Evolutionary conservation across 2,797 vertebrate genomes (phyloP), one percentile per base, ranked within the genome.

Genomic region (Karalla daura): DNA sequence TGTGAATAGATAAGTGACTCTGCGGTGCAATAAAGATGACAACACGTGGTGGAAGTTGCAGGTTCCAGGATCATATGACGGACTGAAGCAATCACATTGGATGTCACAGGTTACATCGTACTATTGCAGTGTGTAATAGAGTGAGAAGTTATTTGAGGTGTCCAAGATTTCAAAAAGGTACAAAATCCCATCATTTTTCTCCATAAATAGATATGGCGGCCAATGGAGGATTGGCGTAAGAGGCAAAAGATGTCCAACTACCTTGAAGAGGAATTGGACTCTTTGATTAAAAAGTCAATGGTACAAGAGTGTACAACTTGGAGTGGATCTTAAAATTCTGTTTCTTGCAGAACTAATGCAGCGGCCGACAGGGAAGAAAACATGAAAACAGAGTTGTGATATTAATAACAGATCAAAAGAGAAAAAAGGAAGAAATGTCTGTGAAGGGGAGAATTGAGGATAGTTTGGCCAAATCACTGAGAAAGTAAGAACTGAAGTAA

Each of bases 1-100:
- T 80, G 39, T 74, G 69, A 81, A 83, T 55, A 72, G 54, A 83
- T 63, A 73, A 80, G 63, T 63, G 53, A 43, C 40, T 46, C 63
- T 70, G 44, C 62, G 83, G 73, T 36, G 63, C 53, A 18, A 56
- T 35, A 20, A 44, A 53, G 59, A 46, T 44, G 53, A 63, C 18
- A 24, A 52, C n/a, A 13, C 9, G 21, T 40, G 40, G 24, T 39
- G 60, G 52, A 63, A 63, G 58, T 44, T 58, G 18, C 8, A 54
- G 11, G 40, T 63, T 44, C 56, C n/a, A n/a, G 43, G 43, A 52
- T 7, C 13, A 44, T 52, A 7, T 41, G 45, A 39, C 52, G 53
- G 18, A 62, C 46, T 35, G 30, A 9, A 56, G 17, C 21, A 52
- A 7, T 36, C 0, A 9, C 27, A 7, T 27, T 21, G 20, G 10